These are phyloP conservation scores for Diaphora mendica DNA, from an alignment of 2,888 invertebrate species.

Conservation along the genomic window DNA sequence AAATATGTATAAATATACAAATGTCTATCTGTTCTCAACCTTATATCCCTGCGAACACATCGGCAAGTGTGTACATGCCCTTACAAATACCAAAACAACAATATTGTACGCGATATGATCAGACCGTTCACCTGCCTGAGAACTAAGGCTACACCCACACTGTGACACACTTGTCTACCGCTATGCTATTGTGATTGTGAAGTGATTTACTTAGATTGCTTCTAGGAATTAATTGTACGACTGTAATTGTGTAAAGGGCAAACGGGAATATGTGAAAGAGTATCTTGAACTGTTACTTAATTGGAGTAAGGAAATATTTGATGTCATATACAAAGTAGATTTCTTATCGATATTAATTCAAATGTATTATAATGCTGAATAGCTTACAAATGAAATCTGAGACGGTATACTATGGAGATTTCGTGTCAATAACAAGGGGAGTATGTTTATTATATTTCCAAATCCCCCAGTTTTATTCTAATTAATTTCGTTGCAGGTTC, in stretches of 20 bases:
- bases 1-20: not conserved
- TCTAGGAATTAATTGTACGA: conserved; percentile 15
- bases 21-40: not conserved
- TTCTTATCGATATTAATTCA: too few relatives aligned
- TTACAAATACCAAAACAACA: conserved; percentile 18
- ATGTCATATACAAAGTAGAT: not conserved
- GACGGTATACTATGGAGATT: too few relatives aligned
- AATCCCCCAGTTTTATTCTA: too few relatives aligned
- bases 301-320: not conserved
- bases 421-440: too few relatives aligned
- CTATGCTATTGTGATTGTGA: conserved; percentile 16
- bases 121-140: conserved; percentile 23
- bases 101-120: conserved; percentile 19
- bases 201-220: conserved; percentile 22
- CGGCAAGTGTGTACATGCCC: not conserved
- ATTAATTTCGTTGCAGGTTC: too few relatives aligned
- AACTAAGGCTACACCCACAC: conserved; percentile 26
- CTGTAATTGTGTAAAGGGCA: conserved; percentile 16
- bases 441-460: too few relatives aligned
- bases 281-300: not conserved
- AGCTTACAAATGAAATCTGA: too few relatives aligned
- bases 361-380: too few relatives aligned
- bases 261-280: conserved; percentile 21
- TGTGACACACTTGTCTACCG: conserved; percentile 13
- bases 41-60: not conserved